Conservation (phyloP, 2,113 vertebrate species). For the Archocentrus centrarchus region DNA sequence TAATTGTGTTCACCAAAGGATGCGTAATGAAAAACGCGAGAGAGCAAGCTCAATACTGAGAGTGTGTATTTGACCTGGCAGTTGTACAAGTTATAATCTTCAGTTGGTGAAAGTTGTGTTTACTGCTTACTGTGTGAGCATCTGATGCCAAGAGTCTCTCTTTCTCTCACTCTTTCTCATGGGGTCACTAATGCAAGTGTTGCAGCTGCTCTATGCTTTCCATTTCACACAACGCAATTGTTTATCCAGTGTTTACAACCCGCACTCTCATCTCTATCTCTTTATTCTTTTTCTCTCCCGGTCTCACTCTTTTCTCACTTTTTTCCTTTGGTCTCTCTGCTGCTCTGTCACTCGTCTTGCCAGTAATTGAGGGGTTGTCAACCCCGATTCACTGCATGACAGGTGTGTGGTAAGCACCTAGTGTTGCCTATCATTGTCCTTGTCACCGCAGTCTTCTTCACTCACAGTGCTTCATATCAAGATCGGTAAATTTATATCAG, state of each 20-base stretch:
- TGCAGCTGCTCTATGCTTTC: constrained; percentile 34
- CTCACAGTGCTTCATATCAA: constrained; percentile 8
- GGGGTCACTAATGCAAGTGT: constrained; percentile 35
- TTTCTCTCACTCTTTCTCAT: neutral
- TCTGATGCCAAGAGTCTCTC: constrained; percentile 11
- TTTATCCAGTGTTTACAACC: constrained; percentile 43
- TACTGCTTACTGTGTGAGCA: neutral
- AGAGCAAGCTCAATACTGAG: neutral
- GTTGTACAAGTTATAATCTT: neutral
- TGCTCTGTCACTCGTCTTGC: constrained; percentile 26
- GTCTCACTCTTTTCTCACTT: neutral
- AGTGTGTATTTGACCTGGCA: neutral
- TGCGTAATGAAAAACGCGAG: neutral
- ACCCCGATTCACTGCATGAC: neutral
- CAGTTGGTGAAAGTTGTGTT: constrained; percentile 19
- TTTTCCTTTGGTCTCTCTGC: constrained; percentile 6
- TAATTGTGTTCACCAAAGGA: neutral
- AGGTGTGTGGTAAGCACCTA: constrained; percentile 26
- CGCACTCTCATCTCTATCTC: constrained; percentile 12
- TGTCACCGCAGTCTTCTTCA: constrained; percentile 18
- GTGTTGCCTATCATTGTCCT: constrained; percentile 31
- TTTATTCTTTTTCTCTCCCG: neutral
- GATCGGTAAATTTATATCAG: constrained; percentile 28
- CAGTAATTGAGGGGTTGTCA: constrained; percentile 49
- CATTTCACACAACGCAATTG: constrained; percentile 36